phyloP scores from a whole-genome alignment of 2,113 vertebrate genomes.

The Panurus biarmicus region DNA sequence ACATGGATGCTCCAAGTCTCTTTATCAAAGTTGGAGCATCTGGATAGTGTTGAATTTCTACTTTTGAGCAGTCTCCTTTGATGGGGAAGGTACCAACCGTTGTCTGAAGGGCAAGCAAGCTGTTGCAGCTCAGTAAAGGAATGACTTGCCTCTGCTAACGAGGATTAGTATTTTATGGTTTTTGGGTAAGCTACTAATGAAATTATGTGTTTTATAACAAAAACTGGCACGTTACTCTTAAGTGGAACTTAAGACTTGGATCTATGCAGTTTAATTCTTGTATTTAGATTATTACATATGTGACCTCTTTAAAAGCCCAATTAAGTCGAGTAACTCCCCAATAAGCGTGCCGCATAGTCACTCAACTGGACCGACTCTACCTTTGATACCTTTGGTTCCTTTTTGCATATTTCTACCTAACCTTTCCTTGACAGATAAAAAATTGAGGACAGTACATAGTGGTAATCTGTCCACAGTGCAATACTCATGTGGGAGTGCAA shows the following conservation, averaged over 20 bases:
- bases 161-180: neutral
- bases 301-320: neutral
- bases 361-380: neutral
- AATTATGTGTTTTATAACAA: neutral
- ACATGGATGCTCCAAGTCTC: neutral
- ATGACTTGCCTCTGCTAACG: neutral
- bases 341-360: neutral
- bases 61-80: neutral
- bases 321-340: neutral
- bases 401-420: neutral
- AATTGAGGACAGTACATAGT: neutral
- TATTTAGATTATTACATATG: neutral
- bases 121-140: neutral
- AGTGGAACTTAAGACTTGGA: neutral
- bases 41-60: neutral
- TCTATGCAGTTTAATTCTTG: neutral
- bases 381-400: neutral
- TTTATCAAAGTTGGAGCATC: neutral
- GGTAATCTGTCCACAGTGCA: neutral
- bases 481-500: neutral
- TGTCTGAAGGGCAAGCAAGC: neutral
- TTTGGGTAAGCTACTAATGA: neutral
- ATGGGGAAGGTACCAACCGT: neutral
- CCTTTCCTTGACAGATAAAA: neutral
- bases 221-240: neutral